A percentile compares a stretch with the other conserved stretches of the same genome.
Conservation (phyloP, 2,888 invertebrate species). For the Trichacis sp. region DNA sequence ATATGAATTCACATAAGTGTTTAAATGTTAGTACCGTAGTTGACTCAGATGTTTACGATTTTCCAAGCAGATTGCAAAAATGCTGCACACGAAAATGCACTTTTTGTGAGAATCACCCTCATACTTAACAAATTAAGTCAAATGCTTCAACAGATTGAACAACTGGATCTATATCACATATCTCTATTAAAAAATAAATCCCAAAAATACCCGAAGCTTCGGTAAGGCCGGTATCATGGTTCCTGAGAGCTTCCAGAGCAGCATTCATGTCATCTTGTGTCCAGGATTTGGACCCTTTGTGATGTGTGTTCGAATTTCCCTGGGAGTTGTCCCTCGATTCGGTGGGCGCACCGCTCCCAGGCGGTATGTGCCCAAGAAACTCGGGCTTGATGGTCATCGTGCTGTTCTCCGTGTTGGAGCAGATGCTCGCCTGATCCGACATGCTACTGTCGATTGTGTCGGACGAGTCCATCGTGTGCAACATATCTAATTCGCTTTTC, state of each 20-base stretch:
- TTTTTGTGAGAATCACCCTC: too few species aligned
- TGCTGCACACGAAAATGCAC: too few species aligned
- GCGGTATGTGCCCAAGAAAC: constrained; percentile 73
- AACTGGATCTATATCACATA: too few species aligned
- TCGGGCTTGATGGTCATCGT: constrained; percentile 77
- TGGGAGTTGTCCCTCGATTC: constrained; percentile 72
- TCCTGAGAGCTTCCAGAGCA: constrained; percentile 86
- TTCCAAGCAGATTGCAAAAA: too few species aligned
- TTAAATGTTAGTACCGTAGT: too few species aligned
- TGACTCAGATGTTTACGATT: too few species aligned
- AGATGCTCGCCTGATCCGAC: constrained; percentile 71
- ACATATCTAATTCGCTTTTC: constrained; percentile 79
- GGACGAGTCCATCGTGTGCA: constrained; percentile 79
- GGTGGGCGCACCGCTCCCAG: constrained; percentile 69
- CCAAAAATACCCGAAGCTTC: constrained; percentile 72
- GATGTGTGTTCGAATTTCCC: constrained; percentile 71
- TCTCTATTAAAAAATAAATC: too few species aligned
- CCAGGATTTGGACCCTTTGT: constrained; percentile 85
- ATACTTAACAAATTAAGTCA: too few species aligned
- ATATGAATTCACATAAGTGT: too few species aligned
- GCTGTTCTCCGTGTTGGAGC: constrained; percentile 68
- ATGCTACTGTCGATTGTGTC: constrained; percentile 81
- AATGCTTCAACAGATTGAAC: too few species aligned
- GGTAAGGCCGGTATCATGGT: constrained; percentile 90
- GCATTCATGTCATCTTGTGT: constrained; percentile 91